Evolutionary conservation across 2,797 vertebrate genomes (phyloP).

Genomic region (Lindbergichthys nudifrons): DNA sequence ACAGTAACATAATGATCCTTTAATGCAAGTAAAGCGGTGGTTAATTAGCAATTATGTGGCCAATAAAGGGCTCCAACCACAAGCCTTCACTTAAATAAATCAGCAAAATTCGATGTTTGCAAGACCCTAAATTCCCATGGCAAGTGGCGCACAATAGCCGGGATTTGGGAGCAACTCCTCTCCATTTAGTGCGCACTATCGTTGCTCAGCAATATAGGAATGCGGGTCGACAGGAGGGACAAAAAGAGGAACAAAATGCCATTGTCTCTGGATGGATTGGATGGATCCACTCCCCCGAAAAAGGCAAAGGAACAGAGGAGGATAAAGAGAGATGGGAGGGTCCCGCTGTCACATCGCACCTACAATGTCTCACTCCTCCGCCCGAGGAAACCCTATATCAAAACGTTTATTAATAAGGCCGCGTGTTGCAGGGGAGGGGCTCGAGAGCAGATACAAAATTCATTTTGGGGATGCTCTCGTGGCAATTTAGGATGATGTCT

Average conservation of each 20-base stretch:
- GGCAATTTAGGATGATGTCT: constrained; percentile 81
- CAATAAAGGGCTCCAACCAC: constrained; percentile 72
- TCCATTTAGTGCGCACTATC: constrained; percentile 80
- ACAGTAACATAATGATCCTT: constrained; percentile 79
- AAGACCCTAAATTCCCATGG: constrained; percentile 72
- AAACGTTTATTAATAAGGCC: constrained; percentile 82
- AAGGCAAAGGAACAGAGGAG: constrained; percentile 67
- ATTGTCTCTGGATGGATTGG: constrained; percentile 89
- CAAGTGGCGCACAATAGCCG: constrained; percentile 78
- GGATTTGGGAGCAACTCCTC: constrained; percentile 82
- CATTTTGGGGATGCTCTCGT: constrained; percentile 68
- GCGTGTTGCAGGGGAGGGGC: constrained; percentile 67
- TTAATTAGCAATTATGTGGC: constrained; percentile 78
- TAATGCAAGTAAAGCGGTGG: constrained; percentile 66
- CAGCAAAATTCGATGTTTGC: constrained; percentile 73
- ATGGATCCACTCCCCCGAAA: constrained; percentile 84
- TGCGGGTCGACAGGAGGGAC: constrained; percentile 89
- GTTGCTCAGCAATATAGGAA: constrained; percentile 88
- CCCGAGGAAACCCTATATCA: constrained; percentile 82
- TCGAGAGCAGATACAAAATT: constrained; percentile 71
- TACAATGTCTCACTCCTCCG: constrained; percentile 84
- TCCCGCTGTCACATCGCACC: constrained; percentile 84
- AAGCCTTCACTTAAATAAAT: constrained; percentile 85
- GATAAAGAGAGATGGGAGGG: constrained; percentile 82
- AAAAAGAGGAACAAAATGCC: constrained; percentile 92